Evolutionary conservation across 2,113 vertebrate species (phyloP), one percentile per base, ranked within the genome.

Genomic region (Thymallus thymallus): DNA sequence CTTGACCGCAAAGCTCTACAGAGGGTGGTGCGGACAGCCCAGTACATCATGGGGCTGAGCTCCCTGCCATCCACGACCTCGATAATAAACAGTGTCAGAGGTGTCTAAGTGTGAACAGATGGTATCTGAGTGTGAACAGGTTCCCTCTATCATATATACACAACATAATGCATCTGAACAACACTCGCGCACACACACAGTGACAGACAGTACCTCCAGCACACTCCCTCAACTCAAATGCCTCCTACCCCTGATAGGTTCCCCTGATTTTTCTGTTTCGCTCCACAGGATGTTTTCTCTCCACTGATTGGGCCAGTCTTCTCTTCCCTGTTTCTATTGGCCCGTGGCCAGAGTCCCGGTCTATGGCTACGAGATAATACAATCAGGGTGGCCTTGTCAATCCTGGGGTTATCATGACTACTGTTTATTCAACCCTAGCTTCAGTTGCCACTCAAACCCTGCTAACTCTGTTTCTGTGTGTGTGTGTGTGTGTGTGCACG

Each of bases 261-360:
- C 2, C n/a, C 32, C 75, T 74, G 64, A 62, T 78, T 0, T 70
- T 58, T 24, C 80, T 46, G 60, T 72, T 30, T 80, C 78, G 74
- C 76, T 79, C 75, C 68, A 81, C 62, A 81, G 74, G 12, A 71
- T 82, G 86, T 86, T 86, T 85, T 82, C 71, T 78, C 73, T 81
- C 68, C 76, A 7, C 61, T 71, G 83, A 84, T 73, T 82, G 65
- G 75, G 26, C 56, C 79, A 74, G 61, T 72, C 80, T 87, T 89
- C 76, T 80, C 63, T 70, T 56, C 63, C 63, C 75, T 88, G 82
- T 88, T 87, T 82, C 80, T 87, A 62, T 86, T 91, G 87, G 86
- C 82, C 46, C 5, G 61, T 7, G 58, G 71, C 86, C 88, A 86
- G 79, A 41, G 23, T 85, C 64, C 73, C 69, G 82, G 79, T 69